phyloP scores from a whole-genome alignment of 2,888 invertebrate genomes.

The Apodemia zela region DNA sequence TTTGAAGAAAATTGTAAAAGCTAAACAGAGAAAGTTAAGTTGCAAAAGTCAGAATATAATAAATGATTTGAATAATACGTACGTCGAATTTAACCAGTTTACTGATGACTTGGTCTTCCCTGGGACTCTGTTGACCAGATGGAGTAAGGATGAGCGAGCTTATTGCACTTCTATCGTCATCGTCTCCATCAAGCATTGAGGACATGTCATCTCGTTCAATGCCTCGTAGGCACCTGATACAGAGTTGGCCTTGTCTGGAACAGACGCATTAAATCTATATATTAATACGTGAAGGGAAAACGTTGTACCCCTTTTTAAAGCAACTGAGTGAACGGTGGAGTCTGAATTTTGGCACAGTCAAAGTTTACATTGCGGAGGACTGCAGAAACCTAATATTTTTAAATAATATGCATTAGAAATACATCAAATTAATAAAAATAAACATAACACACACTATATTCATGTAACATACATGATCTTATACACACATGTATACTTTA shows the following conservation, averaged over 20 bases:
- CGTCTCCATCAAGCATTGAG: constrained; percentile 86
- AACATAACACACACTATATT: too few species aligned
- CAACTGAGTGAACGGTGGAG: too few species aligned
- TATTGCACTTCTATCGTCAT: constrained; percentile 85
- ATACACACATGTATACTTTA: too few species aligned
- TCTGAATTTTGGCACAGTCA: too few species aligned
- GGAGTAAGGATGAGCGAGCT: constrained; percentile 71
- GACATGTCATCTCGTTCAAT: constrained; percentile 82
- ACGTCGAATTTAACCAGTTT: constrained; percentile 81
- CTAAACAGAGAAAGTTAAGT: constrained; percentile 42
- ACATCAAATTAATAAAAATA: too few species aligned
- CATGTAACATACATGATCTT: too few species aligned
- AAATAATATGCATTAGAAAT: too few species aligned
- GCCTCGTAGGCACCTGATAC: constrained; percentile 88
- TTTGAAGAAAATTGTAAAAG: constrained; percentile 29
- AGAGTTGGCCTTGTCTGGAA: constrained; percentile 89
- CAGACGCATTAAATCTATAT: neutral
- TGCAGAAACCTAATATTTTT: too few species aligned
- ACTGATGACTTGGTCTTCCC: constrained; percentile 64
- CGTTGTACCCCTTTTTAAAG: too few species aligned
- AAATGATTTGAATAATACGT: constrained; percentile 46
- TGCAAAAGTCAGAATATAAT: constrained; percentile 36
- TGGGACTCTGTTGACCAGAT: constrained; percentile 63
- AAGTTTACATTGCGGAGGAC: too few species aligned
- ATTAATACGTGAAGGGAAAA: too few species aligned